These are phyloP conservation scores for Nephila pilipes DNA, from an alignment of 1,140 invertebrate genomes.

Conservation along the genomic window DNA sequence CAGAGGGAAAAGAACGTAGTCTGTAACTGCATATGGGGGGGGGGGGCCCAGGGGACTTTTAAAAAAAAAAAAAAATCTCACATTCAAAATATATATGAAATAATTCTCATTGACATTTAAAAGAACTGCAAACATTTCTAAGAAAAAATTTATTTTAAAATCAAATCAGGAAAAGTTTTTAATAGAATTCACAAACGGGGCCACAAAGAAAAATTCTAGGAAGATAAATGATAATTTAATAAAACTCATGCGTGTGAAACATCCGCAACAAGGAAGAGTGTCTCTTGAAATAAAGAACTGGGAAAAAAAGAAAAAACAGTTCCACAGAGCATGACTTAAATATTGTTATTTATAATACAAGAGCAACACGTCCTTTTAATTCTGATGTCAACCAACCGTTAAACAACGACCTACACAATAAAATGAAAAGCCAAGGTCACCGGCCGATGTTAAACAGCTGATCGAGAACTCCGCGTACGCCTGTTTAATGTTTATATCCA, in stretches of 20 bases:
- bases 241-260: not conserved
- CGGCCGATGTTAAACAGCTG: slow-evolving; percentile 56
- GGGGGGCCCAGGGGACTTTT: too few species aligned
- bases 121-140: too few species aligned
- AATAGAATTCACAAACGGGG: not conserved
- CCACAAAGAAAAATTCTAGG: not conserved
- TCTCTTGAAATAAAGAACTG: not conserved
- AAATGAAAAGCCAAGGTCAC: slow-evolving; percentile 69
- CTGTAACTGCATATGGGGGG: too few species aligned
- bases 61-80: too few species aligned
- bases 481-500: slow-evolving; percentile 2
- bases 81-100: too few species aligned
- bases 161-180: not conserved
- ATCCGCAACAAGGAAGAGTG: not conserved
- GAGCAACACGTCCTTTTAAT: slow-evolving; percentile 57
- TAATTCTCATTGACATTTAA: too few species aligned
- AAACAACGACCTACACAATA: slow-evolving; percentile 60
- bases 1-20: too few species aligned
- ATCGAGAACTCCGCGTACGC: not conserved
- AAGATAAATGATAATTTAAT: not conserved
- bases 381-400: slow-evolving; percentile 66
- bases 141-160: not conserved
- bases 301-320: not conserved
- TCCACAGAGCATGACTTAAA: slow-evolving; percentile 22
- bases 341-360: slow-evolving; percentile 68